Percentiles rank a stretch among this genome's conserved stretches.
phyloP scores from a whole-genome alignment of 2,113 vertebrate genomes.

The Onychorhynchus coronatus region DNA sequence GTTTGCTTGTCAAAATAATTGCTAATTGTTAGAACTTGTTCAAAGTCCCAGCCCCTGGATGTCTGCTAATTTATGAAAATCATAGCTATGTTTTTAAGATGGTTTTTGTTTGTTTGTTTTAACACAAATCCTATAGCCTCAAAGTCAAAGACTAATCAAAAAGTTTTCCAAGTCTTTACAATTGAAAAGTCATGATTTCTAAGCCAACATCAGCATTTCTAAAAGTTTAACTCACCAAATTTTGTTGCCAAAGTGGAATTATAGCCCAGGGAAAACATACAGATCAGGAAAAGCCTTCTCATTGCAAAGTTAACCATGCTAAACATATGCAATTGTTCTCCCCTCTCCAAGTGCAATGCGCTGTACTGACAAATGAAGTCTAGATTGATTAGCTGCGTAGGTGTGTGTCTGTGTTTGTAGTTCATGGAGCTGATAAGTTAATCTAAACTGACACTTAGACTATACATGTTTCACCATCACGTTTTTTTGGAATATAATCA shows the following conservation, averaged over 20 bases:
- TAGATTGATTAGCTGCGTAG: neutral
- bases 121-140: neutral
- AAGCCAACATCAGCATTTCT: neutral
- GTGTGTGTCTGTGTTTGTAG: neutral
- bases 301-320: neutral
- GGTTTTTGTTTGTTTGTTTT: neutral
- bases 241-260: neutral
- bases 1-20: conserved; percentile 26
- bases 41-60: neutral
- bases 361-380: neutral
- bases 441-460: conserved; percentile 10
- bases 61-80: neutral
- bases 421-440: neutral
- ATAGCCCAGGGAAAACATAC: neutral
- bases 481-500: neutral
- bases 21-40: conserved; percentile 11
- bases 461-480: neutral
- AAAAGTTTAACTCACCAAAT: neutral
- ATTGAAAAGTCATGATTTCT: neutral
- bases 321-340: neutral
- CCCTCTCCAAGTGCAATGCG: neutral
- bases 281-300: neutral
- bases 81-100: neutral
- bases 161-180: neutral
- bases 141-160: neutral